phyloP scores from a whole-genome alignment of 2,888 invertebrate species.

The Hemaris fuciformis region DNA sequence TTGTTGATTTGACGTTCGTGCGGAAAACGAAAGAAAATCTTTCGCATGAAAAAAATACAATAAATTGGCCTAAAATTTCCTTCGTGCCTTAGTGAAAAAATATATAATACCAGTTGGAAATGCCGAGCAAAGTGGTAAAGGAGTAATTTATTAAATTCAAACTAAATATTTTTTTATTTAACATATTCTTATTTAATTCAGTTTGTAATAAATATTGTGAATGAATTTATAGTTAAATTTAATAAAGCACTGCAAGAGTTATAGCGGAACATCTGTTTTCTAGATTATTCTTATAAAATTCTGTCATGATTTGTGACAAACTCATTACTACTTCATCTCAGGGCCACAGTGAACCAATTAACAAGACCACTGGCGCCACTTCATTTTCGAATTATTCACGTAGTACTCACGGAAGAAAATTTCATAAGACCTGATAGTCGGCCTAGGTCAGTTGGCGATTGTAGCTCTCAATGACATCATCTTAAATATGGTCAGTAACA shows the following conservation, averaged over 20 bases:
- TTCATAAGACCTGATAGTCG: background rate
- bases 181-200: background rate
- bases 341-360: background rate
- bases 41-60: background rate
- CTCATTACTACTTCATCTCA: background rate
- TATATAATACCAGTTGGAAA: background rate
- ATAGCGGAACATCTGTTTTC: background rate
- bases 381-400: background rate
- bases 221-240: background rate
- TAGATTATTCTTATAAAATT: background rate
- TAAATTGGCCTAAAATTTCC: background rate
- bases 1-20: constrained; percentile 7
- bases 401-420: background rate
- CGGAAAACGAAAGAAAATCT: background rate
- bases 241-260: too few relatives aligned
- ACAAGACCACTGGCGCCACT: background rate
- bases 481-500: background rate
- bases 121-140: constrained; percentile 4
- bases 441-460: background rate
- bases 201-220: background rate
- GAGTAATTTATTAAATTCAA: background rate
- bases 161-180: background rate
- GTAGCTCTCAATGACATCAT: background rate
- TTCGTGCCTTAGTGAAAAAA: background rate
- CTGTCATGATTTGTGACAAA: background rate